A percentile compares a stretch with the other conserved stretches of the same genome.
Evolutionary conservation across 2,113 vertebrate genomes (phyloP).

Genomic region (Arenaria interpres): DNA sequence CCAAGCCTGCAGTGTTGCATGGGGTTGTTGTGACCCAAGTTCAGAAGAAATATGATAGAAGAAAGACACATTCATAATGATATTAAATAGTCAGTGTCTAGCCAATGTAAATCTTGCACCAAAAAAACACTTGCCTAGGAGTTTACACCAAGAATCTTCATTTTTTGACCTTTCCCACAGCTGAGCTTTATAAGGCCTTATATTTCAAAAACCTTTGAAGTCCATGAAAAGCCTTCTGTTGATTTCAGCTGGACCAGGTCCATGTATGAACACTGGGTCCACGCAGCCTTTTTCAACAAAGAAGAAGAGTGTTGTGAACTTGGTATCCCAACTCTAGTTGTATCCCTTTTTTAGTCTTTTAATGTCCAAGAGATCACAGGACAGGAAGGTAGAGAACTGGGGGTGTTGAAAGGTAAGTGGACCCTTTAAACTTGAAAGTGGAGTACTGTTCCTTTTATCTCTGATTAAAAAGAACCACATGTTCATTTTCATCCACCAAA

Average conservation of each 20-base stretch:
- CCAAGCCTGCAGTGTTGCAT: not conserved
- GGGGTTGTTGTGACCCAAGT: not conserved
- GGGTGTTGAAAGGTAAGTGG: conserved; percentile 38
- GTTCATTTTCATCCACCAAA: not conserved
- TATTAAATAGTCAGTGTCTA: not conserved
- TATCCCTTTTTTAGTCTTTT: not conserved
- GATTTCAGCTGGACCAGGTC: conserved; percentile 14
- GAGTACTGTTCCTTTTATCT: not conserved
- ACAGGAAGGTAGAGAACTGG: not conserved
- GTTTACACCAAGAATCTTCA: not conserved
- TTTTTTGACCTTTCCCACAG: conserved; percentile 25
- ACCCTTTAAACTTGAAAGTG: conserved; percentile 7
- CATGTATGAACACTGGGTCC: not conserved
- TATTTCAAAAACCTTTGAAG: conserved; percentile 43
- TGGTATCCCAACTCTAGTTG: not conserved
- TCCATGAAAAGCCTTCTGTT: conserved; percentile 42
- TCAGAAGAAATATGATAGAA: not conserved
- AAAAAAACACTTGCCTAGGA: not conserved
- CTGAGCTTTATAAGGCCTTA: not conserved
- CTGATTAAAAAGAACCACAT: not conserved
- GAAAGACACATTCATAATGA: not conserved
- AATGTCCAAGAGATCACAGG: conserved; percentile 19
- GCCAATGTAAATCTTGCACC: not conserved
- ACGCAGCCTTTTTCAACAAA: not conserved
- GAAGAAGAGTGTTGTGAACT: not conserved